Conservation (phyloP, 2,113 vertebrate species). For the Catharus fuscescens region DNA sequence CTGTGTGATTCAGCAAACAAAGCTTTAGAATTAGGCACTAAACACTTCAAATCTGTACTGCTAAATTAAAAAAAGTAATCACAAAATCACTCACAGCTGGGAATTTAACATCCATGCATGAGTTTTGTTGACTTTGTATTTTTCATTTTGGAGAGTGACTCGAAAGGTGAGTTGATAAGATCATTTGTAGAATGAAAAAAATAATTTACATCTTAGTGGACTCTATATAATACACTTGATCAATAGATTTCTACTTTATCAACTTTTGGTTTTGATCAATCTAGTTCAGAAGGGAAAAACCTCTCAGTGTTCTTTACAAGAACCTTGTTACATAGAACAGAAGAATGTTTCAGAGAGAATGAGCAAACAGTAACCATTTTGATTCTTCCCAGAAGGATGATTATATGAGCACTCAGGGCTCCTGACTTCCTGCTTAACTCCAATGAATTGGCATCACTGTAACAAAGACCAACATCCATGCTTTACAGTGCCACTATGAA, state of each 20-base stretch:
- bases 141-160: not conserved
- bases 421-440: not conserved
- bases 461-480: not conserved
- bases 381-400: not conserved
- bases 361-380: not conserved
- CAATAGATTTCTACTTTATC: not conserved
- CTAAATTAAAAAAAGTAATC: not conserved
- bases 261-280: not conserved
- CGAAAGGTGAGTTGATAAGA: not conserved
- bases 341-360: not conserved
- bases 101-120: not conserved
- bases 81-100: not conserved
- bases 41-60: not conserved
- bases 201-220: not conserved
- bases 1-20: not conserved
- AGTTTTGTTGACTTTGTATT: not conserved
- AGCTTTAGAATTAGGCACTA: conserved; percentile 27
- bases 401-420: not conserved
- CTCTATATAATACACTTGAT: not conserved
- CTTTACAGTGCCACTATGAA: not conserved
- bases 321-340: not conserved
- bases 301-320: not conserved
- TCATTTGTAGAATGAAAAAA: not conserved
- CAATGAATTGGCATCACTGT: not conserved
- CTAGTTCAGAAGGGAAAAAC: not conserved